Evolutionary conservation across 2,113 vertebrate genomes (phyloP).

Genomic region (Ahaetulla prasina): DNA sequence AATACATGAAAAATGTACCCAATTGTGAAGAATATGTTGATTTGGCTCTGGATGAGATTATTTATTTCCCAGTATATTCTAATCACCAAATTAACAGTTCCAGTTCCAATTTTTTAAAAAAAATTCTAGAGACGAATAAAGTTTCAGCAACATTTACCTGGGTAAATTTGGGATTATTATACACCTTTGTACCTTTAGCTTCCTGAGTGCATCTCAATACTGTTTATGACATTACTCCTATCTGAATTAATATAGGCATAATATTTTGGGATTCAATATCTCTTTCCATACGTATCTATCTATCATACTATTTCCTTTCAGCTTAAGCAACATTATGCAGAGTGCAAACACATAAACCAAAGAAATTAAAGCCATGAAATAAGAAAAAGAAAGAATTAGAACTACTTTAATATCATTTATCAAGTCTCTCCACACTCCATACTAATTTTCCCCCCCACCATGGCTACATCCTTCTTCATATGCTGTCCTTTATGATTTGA

Average conservation of each 20-base stretch:
- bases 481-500: background rate
- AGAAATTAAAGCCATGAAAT: background rate
- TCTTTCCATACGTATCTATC: background rate
- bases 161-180: too few species aligned
- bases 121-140: too few species aligned
- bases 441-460: background rate
- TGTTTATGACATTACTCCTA: background rate
- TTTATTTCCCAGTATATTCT: too few species aligned
- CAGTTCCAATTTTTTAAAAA: background rate
- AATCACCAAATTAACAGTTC: background rate
- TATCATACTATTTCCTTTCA: background rate
- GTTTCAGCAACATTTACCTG: too few species aligned
- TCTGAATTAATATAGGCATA: background rate
- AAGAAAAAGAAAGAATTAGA: background rate
- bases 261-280: background rate
- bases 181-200: too few species aligned
- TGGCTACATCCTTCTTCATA: background rate
- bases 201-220: too few species aligned
- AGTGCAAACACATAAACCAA: background rate
- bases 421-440: background rate
- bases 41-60: background rate
- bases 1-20: background rate
- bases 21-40: background rate
- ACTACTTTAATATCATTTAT: background rate
- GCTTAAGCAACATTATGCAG: background rate